Conservation (phyloP, 2,113 vertebrate species). For the Sula dactylatra region DNA sequence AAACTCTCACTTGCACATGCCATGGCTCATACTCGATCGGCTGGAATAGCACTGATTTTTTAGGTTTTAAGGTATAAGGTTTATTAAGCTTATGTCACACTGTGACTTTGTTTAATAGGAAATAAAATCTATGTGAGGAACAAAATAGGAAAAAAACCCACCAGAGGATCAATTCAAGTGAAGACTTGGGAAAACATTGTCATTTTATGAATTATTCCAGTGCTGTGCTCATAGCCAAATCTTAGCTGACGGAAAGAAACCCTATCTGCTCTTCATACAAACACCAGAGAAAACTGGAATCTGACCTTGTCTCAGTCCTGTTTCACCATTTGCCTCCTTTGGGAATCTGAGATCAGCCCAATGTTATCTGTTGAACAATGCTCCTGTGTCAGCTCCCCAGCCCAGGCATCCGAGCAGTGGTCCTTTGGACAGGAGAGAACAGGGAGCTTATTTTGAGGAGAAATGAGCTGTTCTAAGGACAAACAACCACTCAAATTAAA, state of each 20-base stretch:
- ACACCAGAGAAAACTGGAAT: conserved; percentile 3
- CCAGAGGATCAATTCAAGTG: background rate
- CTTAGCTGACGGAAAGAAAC: background rate
- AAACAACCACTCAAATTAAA: conserved; percentile 6
- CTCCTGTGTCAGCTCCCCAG: background rate
- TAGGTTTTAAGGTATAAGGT: background rate
- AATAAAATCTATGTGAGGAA: background rate
- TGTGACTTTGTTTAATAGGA: background rate
- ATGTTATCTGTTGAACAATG: background rate
- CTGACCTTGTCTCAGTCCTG: background rate
- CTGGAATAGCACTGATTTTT: background rate
- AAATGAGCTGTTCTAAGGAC: background rate
- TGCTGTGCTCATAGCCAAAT: background rate
- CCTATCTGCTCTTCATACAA: background rate
- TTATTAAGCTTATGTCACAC: conserved; percentile 19
- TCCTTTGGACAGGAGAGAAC: background rate
- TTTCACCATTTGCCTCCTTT: background rate
- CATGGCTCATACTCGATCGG: background rate
- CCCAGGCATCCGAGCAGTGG: background rate
- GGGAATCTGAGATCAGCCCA: background rate
- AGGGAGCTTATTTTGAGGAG: background rate
- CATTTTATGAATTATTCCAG: conserved; percentile 22
- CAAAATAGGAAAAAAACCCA: background rate
- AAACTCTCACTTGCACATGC: background rate
- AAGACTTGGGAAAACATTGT: background rate